A percentile compares a stretch with the other conserved stretches of the same genome.
Evolutionary conservation across 1,140 invertebrate species (phyloP).

Genomic region (Micrasema minimum): DNA sequence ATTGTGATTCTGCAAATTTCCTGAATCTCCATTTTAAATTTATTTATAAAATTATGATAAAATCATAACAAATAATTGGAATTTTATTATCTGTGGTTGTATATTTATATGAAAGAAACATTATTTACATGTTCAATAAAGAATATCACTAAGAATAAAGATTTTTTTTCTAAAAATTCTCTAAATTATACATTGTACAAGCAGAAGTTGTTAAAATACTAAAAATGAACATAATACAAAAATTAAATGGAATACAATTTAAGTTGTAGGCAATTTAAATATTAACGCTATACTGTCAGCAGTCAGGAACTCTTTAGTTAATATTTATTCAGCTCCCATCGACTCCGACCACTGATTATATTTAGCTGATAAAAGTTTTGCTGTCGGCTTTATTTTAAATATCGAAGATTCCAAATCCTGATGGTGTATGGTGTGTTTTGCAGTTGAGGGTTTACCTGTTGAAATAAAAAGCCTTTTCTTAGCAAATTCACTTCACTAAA

Average conservation of each 20-base stretch:
- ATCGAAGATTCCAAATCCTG: conserved; percentile 39
- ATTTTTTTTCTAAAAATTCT: background rate
- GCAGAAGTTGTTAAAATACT: too few species aligned
- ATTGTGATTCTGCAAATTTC: too few species aligned
- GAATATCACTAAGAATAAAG: background rate
- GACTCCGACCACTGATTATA: conserved; percentile 40
- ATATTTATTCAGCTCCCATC: conserved; percentile 40
- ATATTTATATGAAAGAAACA: background rate
- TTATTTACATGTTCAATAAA: conserved; percentile 13
- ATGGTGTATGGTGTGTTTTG: conserved; percentile 30
- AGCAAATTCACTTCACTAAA: too few species aligned
- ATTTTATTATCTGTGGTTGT: conserved; percentile 3
- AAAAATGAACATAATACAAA: too few species aligned
- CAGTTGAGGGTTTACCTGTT: background rate
- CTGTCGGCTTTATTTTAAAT: conserved; percentile 44
- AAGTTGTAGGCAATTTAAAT: too few species aligned
- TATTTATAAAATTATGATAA: background rate
- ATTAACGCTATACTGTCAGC: too few species aligned
- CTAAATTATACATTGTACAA: too few species aligned
- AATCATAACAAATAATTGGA: conserved; percentile 4
- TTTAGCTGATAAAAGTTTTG: conserved; percentile 33
- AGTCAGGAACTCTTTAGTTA: too few species aligned
- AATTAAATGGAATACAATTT: too few species aligned
- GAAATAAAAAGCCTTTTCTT: too few species aligned
- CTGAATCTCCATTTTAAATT: too few species aligned